Percentiles rank a stretch among this genome's conserved stretches.
Conservation (phyloP, 2,888 invertebrate genomes). For the Eupithecia dodoneata region DNA sequence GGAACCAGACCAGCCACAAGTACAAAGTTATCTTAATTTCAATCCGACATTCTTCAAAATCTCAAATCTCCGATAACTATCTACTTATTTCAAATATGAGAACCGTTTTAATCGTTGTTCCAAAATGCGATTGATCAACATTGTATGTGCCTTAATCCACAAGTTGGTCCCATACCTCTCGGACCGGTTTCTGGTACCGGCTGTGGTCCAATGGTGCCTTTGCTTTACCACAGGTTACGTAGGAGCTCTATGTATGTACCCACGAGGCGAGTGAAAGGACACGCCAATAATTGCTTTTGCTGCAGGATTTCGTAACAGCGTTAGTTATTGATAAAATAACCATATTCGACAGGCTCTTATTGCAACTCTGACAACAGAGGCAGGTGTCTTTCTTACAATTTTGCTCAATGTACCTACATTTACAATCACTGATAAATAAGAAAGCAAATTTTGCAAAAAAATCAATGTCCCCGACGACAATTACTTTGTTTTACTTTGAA, state of each 20-base stretch:
- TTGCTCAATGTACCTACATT: background rate
- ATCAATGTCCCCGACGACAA: background rate
- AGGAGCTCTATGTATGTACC: conserved; percentile 33
- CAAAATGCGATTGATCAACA: conserved; percentile 81
- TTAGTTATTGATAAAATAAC: conserved; percentile 57
- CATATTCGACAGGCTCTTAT: conserved; percentile 44
- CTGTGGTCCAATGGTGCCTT: conserved; percentile 70
- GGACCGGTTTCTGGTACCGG: conserved; percentile 79
- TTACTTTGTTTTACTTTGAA: background rate
- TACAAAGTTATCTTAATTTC: conserved; percentile 10
- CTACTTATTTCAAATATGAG: conserved; percentile 52
- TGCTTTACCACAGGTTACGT: conserved; percentile 55
- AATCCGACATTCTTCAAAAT: conserved; percentile 25
- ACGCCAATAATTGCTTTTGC: conserved; percentile 77
- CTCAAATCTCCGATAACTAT: conserved; percentile 32
- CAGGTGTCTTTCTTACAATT: conserved; percentile 37
- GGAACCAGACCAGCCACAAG: background rate
- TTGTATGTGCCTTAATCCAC: conserved; percentile 77
- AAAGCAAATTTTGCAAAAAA: background rate
- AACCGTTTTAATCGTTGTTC: conserved; percentile 67
- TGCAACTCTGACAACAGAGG: conserved; percentile 31
- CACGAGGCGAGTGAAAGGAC: conserved; percentile 78
- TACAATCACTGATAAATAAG: background rate
- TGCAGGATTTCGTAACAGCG: conserved; percentile 69
- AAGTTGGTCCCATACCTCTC: conserved; percentile 70